Conservation (phyloP, 2,888 invertebrate species). For the Furcula furcula region DNA sequence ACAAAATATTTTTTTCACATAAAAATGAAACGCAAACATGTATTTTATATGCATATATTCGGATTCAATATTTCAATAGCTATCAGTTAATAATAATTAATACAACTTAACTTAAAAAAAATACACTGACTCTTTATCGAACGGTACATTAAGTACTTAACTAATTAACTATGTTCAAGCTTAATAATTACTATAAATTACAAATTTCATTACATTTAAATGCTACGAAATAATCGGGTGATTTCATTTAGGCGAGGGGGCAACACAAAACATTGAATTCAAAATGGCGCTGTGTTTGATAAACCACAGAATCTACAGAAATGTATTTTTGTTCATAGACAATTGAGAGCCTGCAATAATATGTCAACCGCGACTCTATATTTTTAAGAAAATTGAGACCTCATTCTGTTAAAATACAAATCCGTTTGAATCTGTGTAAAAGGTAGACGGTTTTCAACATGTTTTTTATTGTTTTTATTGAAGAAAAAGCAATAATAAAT, state of each 20-base stretch:
- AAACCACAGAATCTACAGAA: too few species aligned
- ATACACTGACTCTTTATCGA: constrained; percentile 71
- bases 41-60: constrained; percentile 80
- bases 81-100: constrained; percentile 65
- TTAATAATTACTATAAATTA: constrained; percentile 76
- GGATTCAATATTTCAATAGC: constrained; percentile 79
- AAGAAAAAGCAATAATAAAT: too few species aligned
- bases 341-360: too few species aligned
- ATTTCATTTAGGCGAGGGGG: constrained; percentile 15
- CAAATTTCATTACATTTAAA: constrained; percentile 73
- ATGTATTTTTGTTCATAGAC: too few species aligned
- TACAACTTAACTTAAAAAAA: constrained; percentile 77
- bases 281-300: too few species aligned
- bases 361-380: too few species aligned
- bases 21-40: constrained; percentile 51
- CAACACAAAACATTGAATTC: constrained; percentile 24
- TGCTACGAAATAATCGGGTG: constrained; percentile 34
- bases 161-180: constrained; percentile 76
- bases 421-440: too few species aligned
- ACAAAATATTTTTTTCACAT: not conserved
- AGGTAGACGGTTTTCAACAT: too few species aligned
- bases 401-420: too few species aligned
- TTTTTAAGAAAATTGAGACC: too few species aligned
- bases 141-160: constrained; percentile 59
- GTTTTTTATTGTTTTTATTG: too few species aligned